These are phyloP conservation scores for Alcedo quadribrachys DNA, from an alignment of 2,797 vertebrate species.

Conservation along the genomic window DNA sequence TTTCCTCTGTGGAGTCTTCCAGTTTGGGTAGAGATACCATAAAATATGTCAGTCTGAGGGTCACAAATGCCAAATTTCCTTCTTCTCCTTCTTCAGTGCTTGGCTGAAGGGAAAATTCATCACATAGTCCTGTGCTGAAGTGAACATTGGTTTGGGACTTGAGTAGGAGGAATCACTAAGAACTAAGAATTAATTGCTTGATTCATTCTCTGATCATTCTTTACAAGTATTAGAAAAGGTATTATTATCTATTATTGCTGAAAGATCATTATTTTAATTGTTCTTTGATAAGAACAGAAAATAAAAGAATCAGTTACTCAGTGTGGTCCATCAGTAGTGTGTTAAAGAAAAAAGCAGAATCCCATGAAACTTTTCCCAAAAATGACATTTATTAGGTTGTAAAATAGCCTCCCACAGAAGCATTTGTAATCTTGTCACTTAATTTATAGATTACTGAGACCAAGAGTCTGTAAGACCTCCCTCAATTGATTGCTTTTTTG, in stretches of 20 bases:
- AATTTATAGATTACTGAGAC: not conserved
- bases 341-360: not conserved
- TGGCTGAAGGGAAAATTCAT: not conserved
- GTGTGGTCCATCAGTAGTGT: not conserved
- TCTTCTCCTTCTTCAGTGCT: not conserved
- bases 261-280: conserved; percentile 30
- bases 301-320: not conserved
- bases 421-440: not conserved
- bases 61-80: not conserved
- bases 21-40: not conserved
- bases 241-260: conserved; percentile 9
- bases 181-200: conserved; percentile 9
- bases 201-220: conserved; percentile 9
- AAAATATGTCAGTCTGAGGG: not conserved
- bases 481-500: not conserved
- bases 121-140: not conserved
- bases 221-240: conserved; percentile 2
- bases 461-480: not conserved
- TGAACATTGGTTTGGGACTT: not conserved
- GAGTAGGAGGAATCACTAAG: conserved; percentile 22
- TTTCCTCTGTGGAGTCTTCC: not conserved
- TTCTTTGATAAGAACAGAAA: conserved; percentile 10
- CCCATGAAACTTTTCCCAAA: not conserved
- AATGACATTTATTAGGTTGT: conserved; percentile 11
- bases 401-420: conserved; percentile 22